These are phyloP conservation scores for Cryptocheilus praepositus DNA, from an alignment of 2,888 invertebrate species.

Conservation along the genomic window DNA sequence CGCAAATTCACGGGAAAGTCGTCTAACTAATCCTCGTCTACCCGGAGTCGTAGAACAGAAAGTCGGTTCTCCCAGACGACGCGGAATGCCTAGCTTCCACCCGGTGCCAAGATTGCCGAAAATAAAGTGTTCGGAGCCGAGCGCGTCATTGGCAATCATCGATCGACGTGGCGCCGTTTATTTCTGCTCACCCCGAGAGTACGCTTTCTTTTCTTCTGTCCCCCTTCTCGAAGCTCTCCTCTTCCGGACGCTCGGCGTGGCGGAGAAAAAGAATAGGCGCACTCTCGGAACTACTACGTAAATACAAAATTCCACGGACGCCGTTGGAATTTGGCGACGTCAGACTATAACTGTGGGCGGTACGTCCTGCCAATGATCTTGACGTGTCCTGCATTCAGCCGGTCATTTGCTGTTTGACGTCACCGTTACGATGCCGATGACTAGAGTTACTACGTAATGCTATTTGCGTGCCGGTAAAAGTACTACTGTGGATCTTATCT, in stretches of 20 bases:
- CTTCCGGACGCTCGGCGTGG: not conserved
- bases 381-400: not conserved
- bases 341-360: not conserved
- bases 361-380: not conserved
- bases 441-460: too few relatives aligned
- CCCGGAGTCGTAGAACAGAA: not conserved
- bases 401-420: not conserved
- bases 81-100: not conserved
- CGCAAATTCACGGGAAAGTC: too few relatives aligned
- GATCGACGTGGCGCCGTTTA: conserved; percentile 8
- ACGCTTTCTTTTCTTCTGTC: too few relatives aligned
- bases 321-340: conserved; percentile 1
- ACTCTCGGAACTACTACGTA: conserved; percentile 7
- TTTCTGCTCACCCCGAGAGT: not conserved
- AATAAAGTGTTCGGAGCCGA: conserved; percentile 4
- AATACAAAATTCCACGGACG: conserved; percentile 21
- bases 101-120: not conserved
- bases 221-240: too few relatives aligned
- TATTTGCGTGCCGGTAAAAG: too few relatives aligned
- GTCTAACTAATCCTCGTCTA: too few relatives aligned
- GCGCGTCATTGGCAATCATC: conserved; percentile 7
- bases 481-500: too few relatives aligned
- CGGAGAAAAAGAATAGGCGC: not conserved
- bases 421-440: too few relatives aligned
- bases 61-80: conserved; percentile 7